These are phyloP conservation scores for Chloromyia formosa DNA, from an alignment of 2,888 invertebrate genomes.

Conservation along the genomic window DNA sequence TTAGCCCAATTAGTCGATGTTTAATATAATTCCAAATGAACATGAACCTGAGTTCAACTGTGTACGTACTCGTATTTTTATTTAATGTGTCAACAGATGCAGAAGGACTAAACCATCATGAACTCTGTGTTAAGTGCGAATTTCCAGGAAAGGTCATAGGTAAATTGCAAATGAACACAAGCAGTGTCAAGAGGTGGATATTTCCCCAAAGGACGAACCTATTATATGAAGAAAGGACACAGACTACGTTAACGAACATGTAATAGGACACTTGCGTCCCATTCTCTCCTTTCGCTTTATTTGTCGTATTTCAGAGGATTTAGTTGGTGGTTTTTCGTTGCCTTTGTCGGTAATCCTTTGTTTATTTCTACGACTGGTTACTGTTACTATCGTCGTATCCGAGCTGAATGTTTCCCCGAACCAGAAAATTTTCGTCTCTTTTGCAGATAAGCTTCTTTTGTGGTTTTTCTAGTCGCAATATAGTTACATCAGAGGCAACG, in stretches of 20 bases:
- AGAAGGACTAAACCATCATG: not conserved
- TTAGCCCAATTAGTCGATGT: slow-evolving; percentile 3
- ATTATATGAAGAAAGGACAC: not conserved
- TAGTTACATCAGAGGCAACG: not conserved
- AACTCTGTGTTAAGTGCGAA: not conserved
- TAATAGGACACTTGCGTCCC: slow-evolving; percentile 16
- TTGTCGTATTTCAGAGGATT: slow-evolving; percentile 16
- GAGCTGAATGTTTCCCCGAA: slow-evolving; percentile 15
- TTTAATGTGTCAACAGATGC: not conserved
- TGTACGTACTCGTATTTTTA: not conserved
- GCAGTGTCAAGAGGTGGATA: not conserved
- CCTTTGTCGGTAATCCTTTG: slow-evolving; percentile 28
- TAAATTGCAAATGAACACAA: not conserved
- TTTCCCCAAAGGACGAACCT: slow-evolving; percentile 2
- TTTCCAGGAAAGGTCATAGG: not conserved
- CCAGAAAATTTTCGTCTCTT: slow-evolving; percentile 31
- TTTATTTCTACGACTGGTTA: not conserved
- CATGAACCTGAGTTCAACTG: not conserved
- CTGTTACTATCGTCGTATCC: too few relatives aligned
- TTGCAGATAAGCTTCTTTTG: slow-evolving; percentile 36
- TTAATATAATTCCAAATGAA: slow-evolving; percentile 18
- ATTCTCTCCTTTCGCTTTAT: slow-evolving; percentile 11
- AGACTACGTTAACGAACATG: not conserved
- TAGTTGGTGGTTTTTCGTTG: slow-evolving; percentile 26
- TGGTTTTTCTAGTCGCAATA: slow-evolving; percentile 27